Evolutionary conservation across 2,113 vertebrate genomes (phyloP), one percentile per base, ranked within the genome.

Genomic region (Rutilus rutilus): DNA sequence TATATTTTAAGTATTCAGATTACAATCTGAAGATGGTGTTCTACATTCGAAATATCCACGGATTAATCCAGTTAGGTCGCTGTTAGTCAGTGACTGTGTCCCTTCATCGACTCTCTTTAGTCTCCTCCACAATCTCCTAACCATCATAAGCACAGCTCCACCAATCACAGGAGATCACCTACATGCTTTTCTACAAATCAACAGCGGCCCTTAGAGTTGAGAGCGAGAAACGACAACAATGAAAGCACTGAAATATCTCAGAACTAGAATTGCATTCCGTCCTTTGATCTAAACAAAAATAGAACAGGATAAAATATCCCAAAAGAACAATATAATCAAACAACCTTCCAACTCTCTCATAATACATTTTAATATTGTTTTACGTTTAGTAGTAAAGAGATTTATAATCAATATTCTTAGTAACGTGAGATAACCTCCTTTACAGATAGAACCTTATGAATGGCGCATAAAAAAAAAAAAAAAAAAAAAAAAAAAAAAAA

Each of bases 191-290:
- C n/a, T 76, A 45, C 75, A 83, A 50, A 84, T 64, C 88, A 87
- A 89, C 84, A 89, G 86, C 88, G 88, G 76, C 88, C 59, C 86
- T 87, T 45, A 81, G 84, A 89, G 88, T 86, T 81, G 27, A 87
- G 3, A 69, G 2, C 4, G 30, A 5, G 27, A 39, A 83, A 54
- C 6, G 0, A 71, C 62, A 6, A 0, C 27, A 4, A 12, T 15
- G 0, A 80, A 36, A 27, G 0, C 25, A 3, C 2, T 78, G 4
- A 5, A 5, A 33, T 36, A 15, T 21, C 3, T 19, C 6, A 30
- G 9, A 57, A 57, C 1, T 21, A 36, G 6, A 4, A 78, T 5
- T 27, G 19, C 3, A 50, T 15, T 39, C 15, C 19, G 8, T n/a
- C 7, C 42, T 12, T n/a, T 64, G 25, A 15, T 27, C 2, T 27